Evolutionary conservation across 2,113 vertebrate species (phyloP).

Genomic region (Nettapus auritus): DNA sequence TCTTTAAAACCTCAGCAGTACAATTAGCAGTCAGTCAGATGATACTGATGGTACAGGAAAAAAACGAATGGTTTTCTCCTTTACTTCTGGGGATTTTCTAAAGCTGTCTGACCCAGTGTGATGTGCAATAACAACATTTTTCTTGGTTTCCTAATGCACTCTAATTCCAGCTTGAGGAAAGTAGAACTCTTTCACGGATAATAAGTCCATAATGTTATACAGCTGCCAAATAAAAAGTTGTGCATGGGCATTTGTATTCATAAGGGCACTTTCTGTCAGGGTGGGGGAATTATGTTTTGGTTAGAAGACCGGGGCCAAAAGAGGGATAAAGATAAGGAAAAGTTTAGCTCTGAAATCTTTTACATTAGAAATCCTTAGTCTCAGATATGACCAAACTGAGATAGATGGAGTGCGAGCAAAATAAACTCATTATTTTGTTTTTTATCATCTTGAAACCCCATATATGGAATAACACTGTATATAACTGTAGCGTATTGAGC

Average conservation of each 20-base stretch:
- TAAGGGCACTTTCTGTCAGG: neutral
- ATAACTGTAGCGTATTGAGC: neutral
- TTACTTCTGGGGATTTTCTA: slow-evolving; percentile 53
- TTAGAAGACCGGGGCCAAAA: neutral
- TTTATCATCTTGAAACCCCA: neutral
- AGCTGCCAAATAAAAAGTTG: slow-evolving; percentile 50
- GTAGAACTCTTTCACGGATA: slow-evolving; percentile 14
- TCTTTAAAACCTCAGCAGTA: slow-evolving; percentile 55
- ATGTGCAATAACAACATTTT: slow-evolving; percentile 55
- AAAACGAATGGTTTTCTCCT: slow-evolving; percentile 27
- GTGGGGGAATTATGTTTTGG: neutral
- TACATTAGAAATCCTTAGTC: neutral
- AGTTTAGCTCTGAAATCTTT: slow-evolving; percentile 36
- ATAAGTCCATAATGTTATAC: slow-evolving; percentile 30
- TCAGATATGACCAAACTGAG: neutral
- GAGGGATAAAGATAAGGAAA: neutral
- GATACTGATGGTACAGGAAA: slow-evolving; percentile 50
- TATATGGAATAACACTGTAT: neutral
- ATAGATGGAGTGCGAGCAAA: slow-evolving; percentile 8
- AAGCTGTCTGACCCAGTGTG: slow-evolving; percentile 31
- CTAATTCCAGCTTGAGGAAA: slow-evolving; percentile 56
- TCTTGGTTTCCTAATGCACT: slow-evolving; percentile 45
- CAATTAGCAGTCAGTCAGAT: slow-evolving; percentile 57
- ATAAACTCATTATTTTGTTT: neutral
- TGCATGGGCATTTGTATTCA: slow-evolving; percentile 37